These are phyloP conservation scores for Euzophera pinguis DNA, from an alignment of 2,888 invertebrate genomes.

Conservation along the genomic window DNA sequence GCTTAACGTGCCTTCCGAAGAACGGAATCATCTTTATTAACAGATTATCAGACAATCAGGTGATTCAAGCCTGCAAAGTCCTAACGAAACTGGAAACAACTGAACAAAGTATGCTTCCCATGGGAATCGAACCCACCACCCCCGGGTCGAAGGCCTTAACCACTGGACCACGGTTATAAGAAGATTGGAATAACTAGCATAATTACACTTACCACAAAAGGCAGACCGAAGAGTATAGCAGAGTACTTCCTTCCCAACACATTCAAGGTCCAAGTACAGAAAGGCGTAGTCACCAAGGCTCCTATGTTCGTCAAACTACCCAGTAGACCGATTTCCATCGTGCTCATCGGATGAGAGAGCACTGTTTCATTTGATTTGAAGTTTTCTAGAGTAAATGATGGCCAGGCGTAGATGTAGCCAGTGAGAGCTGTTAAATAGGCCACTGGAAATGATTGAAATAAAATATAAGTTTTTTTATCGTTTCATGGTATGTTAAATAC, in stretches of 20 bases:
- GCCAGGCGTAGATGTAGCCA: constrained; percentile 57
- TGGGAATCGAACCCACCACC: too few species aligned
- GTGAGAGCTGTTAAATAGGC: constrained; percentile 43
- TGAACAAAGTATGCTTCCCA: too few species aligned
- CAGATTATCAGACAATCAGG: too few species aligned
- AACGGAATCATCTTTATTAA: too few species aligned
- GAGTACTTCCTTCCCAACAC: constrained; percentile 53
- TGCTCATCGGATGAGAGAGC: constrained; percentile 43
- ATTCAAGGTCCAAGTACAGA: constrained; percentile 44
- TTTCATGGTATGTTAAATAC: too few species aligned
- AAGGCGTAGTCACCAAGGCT: constrained; percentile 44
- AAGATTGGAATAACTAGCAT: background rate
- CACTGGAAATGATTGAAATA: constrained; percentile 35
- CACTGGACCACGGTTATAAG: background rate
- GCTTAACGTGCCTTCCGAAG: too few species aligned
- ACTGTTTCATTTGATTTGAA: constrained; percentile 52
- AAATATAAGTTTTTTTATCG: too few species aligned
- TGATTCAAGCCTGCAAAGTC: too few species aligned
- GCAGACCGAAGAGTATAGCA: constrained; percentile 45
- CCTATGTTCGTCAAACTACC: constrained; percentile 55
- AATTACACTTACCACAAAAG: constrained; percentile 31
- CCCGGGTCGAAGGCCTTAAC: too few species aligned
- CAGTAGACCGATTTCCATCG: constrained; percentile 43
- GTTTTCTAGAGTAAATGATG: constrained; percentile 51
- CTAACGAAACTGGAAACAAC: too few species aligned